Conservation (phyloP, 2,113 vertebrate genomes). For the Trinectes maculatus region DNA sequence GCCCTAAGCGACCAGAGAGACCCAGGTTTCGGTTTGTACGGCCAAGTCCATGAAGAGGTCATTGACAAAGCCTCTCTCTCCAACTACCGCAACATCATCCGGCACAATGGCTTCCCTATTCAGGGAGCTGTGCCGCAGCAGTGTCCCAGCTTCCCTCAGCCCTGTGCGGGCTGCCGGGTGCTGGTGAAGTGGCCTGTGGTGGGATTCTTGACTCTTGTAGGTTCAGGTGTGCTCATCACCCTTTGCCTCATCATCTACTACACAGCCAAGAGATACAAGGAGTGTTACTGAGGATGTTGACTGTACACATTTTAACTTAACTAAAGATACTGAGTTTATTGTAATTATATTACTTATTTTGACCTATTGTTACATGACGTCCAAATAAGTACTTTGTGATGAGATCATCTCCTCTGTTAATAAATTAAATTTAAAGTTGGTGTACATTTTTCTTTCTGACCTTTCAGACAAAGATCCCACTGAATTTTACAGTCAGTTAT, state of each 20-base stretch:
- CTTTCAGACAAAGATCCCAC: too few species aligned
- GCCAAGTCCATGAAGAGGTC: constrained; percentile 84
- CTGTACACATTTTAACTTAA: not conserved
- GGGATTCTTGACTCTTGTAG: constrained; percentile 87
- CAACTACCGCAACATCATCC: constrained; percentile 90
- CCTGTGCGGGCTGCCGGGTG: constrained; percentile 79
- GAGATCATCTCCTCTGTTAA: not conserved
- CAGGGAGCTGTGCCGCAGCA: constrained; percentile 59
- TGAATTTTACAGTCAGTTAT: too few species aligned
- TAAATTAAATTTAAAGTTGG: not conserved
- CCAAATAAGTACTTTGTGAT: not conserved
- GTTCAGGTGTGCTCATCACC: constrained; percentile 85
- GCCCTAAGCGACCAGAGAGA: constrained; percentile 90
- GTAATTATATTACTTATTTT: not conserved
- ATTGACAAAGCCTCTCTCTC: constrained; percentile 88
- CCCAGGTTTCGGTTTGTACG: constrained; percentile 90
- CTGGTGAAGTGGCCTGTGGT: constrained; percentile 85
- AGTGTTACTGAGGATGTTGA: constrained; percentile 52
- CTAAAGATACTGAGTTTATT: not conserved
- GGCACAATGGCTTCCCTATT: constrained; percentile 87
- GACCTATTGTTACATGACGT: not conserved
- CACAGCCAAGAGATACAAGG: constrained; percentile 84
- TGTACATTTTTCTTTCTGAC: too few species aligned
- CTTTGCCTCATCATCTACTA: constrained; percentile 89
- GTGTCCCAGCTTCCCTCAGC: constrained; percentile 77